phyloP scores from a whole-genome alignment of 92 coral and sea anemone species.

The Parazoanthus swiftii region DNA sequence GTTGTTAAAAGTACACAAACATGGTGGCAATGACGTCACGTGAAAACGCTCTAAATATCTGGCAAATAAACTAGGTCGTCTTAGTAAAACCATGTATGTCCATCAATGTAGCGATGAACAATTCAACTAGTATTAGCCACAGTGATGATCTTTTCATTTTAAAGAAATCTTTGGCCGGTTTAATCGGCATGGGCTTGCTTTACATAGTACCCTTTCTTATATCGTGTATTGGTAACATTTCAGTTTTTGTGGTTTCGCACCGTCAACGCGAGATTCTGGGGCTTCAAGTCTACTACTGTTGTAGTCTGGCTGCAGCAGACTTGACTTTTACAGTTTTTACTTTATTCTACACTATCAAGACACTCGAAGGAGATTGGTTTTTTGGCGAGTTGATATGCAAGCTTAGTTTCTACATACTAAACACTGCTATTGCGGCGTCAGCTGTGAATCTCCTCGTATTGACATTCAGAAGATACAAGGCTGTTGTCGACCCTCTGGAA shows the following conservation, averaged over 20 bases:
- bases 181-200: background rate
- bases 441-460: conserved; percentile 42
- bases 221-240: conserved; percentile 39
- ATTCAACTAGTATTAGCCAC: background rate
- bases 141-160: no score
- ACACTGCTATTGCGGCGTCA: conserved; percentile 45
- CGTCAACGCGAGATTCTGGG: conserved; percentile 43
- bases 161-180: no score
- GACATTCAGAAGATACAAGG: conserved; percentile 50
- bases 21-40: no score
- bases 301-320: conserved; percentile 51
- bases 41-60: no score
- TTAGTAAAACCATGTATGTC: no score
- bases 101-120: background rate
- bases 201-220: conserved; percentile 10
- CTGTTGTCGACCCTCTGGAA: conserved; percentile 41
- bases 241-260: conserved; percentile 29
- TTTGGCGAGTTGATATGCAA: conserved; percentile 42
- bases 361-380: conserved; percentile 9
- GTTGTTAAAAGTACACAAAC: no score
- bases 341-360: conserved; percentile 34
- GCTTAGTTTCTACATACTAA: conserved; percentile 40
- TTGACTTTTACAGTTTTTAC: conserved; percentile 40
- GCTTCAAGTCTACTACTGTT: conserved; percentile 44
- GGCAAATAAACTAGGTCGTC: no score